Evolutionary conservation across 2,113 vertebrate species (phyloP), one percentile per base, ranked within the genome.

Genomic region (Tetraodon nigroviridis): DNA sequence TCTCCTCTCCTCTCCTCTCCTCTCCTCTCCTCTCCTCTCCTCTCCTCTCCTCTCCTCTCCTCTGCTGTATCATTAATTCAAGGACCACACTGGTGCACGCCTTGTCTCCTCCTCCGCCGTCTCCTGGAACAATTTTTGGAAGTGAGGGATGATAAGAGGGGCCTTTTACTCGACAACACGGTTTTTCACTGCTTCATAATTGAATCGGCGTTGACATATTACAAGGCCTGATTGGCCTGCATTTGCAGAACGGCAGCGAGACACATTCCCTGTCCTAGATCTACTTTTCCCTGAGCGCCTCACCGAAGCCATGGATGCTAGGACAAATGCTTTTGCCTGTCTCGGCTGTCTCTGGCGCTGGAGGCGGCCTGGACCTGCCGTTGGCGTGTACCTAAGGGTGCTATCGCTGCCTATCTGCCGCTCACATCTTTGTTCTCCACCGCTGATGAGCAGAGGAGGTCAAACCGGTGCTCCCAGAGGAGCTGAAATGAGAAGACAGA

Each of bases 31-130:
- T 80, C 79, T 76, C 78, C 82, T 50, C 81, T 75, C 76, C 60
- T n/a, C n/a, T n/a, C 69, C 78, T 73, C 37, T 71, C 40, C 45
- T 80, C 79, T 76, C 78, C 82, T 50, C 81, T 75, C 76, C 60
- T n/a, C n/a, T n/a, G 71, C 65, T 75, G 69, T 81, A 81, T 89
- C 70, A 89, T 86, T 87, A 83, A 89, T 89, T 87, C 86, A 87
- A 58, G 71, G 58, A 79, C 68, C 69, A 56, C 50, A 56, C 49
- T 21, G 80, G 69, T 59, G 67, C 76, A 65, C 29, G 70, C 55
- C 68, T 66, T 60, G 55, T 80, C 71, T 76, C 71, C 60, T 76
- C 79, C 71, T 69, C 69, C 27, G 11, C 75, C 51, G 73, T 82
- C 62, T 80, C 60, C 61, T 19, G 29, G 52, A 70, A 47, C 71